Conservation (phyloP, 1,140 invertebrate species). For the Latrodectus geometricus region DNA sequence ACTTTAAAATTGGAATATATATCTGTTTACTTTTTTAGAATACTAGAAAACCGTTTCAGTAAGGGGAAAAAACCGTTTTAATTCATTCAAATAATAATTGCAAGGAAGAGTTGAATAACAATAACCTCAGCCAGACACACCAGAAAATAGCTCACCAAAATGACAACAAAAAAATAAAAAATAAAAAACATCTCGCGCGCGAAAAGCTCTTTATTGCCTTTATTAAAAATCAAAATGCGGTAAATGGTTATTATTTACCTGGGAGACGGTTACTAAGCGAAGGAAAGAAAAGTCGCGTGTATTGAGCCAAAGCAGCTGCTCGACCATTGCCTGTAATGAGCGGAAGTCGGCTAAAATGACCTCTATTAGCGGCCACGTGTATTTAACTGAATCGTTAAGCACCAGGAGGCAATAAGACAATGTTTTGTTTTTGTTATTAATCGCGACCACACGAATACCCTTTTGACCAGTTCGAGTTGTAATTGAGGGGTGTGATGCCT, state of each 20-base stretch:
- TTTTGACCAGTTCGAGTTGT: constrained; percentile 36
- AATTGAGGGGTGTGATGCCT: constrained; percentile 18
- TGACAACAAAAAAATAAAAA: not conserved
- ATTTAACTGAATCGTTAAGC: constrained; percentile 50
- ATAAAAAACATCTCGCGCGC: no score
- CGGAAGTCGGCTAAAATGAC: constrained; percentile 56
- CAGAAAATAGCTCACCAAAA: not conserved
- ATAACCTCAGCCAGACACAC: not conserved
- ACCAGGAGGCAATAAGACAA: constrained; percentile 39
- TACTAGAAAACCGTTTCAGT: no score
- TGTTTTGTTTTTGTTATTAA: constrained; percentile 10
- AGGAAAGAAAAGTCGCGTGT: constrained; percentile 22
- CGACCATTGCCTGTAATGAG: constrained; percentile 39
- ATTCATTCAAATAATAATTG: no score
- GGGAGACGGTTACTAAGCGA: not conserved
- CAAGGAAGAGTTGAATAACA: not conserved
- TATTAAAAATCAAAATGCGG: not conserved
- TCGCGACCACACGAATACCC: constrained; percentile 6
- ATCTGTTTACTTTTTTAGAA: no score
- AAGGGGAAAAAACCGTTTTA: no score
- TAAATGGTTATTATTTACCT: not conserved
- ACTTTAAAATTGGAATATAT: no score
- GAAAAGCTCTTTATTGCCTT: not conserved
- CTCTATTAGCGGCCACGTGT: constrained; percentile 48
- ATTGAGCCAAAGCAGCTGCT: constrained; percentile 37